Evolutionary conservation across 2,888 invertebrate species (phyloP), one percentile per base, ranked within the genome.

Genomic region (Asteroscopus sphinx): DNA sequence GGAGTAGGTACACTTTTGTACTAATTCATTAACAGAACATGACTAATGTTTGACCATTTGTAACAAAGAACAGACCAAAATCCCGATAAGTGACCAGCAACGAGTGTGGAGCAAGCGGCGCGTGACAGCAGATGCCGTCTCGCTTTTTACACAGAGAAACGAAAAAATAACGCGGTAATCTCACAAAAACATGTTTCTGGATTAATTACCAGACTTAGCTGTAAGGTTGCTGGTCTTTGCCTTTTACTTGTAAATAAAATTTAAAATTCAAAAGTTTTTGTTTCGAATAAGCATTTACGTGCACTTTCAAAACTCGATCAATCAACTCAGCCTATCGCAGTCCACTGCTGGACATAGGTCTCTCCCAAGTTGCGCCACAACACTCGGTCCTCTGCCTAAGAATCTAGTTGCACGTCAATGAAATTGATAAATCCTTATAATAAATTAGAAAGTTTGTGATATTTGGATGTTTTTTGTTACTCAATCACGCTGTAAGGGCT

Each of bases 41-140:
- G 36, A 45, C 12, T 57, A 44, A 60, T 55, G 48, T 39, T 61
- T 44, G 49, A 42, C 32, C 26, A 39, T 46, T 54, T 48, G 32
- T 9, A 63, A 54, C 40, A 58, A 61, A 51, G 32, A 53, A 40
- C 7, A 32, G 16, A 25, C 53, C 42, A 33, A 65, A 74, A 65
- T 60, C 45, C 36, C 44, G 52, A 25, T 37, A 49, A 57, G 32
- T 61, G 62, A 49, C 58, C 66, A 57, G 41, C 35, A 35, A 11
- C 37, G 45, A 44, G 37, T 13, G n/a, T 26, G 9, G 26, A 60
- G 17, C 33, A 57, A 63, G 36, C 69, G 40, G 55, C 40, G 69
- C 75, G 69, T 75, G 73, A 62, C 66, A 58, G 53, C 64, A 72
- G 64, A 62, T 69, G 52, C 70, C 64, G 74, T 69, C 72, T 46